These are phyloP conservation scores for Aplidium turbinatum DNA, from an alignment of 23 tunicate species.

Conservation along the genomic window DNA sequence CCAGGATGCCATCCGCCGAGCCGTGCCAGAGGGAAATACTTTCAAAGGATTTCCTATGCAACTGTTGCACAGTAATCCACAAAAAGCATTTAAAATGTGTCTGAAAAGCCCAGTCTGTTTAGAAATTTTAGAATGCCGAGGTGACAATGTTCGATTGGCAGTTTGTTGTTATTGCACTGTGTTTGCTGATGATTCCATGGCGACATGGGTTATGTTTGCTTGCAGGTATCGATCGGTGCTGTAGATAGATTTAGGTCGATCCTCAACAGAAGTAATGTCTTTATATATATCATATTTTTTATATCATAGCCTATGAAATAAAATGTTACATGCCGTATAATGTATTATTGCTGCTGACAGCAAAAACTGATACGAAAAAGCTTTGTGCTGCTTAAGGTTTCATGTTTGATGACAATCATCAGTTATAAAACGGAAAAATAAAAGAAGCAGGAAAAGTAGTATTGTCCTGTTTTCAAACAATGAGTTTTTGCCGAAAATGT, in stretches of 20 bases:
- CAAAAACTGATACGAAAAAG: too few species aligned
- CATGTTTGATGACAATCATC: too few species aligned
- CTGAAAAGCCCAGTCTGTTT: conserved; percentile 67
- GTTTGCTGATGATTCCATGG: conserved; percentile 81
- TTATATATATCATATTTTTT: neutral
- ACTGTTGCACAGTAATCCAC: conserved; percentile 62
- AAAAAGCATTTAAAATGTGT: conserved; percentile 55
- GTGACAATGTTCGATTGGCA: conserved; percentile 73
- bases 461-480: too few species aligned
- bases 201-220: conserved; percentile 89
- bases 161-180: conserved; percentile 60
- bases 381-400: too few species aligned
- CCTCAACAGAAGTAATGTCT: neutral
- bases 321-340: too few species aligned
- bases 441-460: too few species aligned
- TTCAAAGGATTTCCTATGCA: conserved; percentile 94
- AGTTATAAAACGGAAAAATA: too few species aligned
- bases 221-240: conserved; percentile 81
- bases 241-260: too few species aligned
- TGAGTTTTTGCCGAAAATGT: too few species aligned
- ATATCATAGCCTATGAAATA: too few species aligned
- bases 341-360: too few species aligned
- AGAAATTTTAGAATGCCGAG: conserved; percentile 73
- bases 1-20: conserved; percentile 78
- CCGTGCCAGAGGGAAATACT: conserved; percentile 86